phyloP scores from a whole-genome alignment of 2,113 vertebrate species.

The Psettodes erumei region DNA sequence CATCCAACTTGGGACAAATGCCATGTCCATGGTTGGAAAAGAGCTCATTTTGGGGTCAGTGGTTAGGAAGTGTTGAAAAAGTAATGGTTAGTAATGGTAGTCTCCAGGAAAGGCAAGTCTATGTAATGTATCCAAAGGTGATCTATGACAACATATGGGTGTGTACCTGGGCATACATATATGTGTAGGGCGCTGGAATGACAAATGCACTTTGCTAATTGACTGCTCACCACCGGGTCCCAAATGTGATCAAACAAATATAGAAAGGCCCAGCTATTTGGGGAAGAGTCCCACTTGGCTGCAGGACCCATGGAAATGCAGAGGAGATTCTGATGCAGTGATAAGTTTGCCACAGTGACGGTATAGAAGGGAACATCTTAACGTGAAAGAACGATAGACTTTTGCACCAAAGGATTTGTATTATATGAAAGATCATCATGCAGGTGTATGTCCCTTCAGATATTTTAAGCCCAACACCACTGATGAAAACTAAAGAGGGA shows the following conservation, averaged over 20 bases:
- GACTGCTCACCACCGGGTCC: conserved; percentile 7
- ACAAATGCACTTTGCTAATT: conserved; percentile 32
- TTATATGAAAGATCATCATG: conserved; percentile 25
- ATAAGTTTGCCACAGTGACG: conserved; percentile 24
- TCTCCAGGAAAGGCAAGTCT: too few relatives aligned
- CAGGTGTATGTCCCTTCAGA: background rate
- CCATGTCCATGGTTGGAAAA: too few relatives aligned
- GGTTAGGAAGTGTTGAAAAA: too few relatives aligned
- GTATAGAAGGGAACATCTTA: background rate
- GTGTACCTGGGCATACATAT: too few relatives aligned
- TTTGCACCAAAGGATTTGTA: conserved; percentile 22
- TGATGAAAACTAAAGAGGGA: background rate
- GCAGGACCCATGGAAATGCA: background rate
- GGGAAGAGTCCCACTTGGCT: conserved; percentile 1
- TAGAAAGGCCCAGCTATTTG: conserved; percentile 13
- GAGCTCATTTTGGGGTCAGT: too few relatives aligned
- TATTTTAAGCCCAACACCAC: background rate
- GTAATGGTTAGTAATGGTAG: too few relatives aligned
- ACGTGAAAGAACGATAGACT: conserved; percentile 4
- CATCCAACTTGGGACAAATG: too few relatives aligned
- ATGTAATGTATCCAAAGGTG: too few relatives aligned
- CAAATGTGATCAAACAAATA: conserved; percentile 32
- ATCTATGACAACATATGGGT: too few relatives aligned
- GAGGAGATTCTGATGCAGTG: background rate
- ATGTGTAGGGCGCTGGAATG: background rate